Conservation (phyloP, 2,888 invertebrate genomes). For the Spisula subtruncata region DNA sequence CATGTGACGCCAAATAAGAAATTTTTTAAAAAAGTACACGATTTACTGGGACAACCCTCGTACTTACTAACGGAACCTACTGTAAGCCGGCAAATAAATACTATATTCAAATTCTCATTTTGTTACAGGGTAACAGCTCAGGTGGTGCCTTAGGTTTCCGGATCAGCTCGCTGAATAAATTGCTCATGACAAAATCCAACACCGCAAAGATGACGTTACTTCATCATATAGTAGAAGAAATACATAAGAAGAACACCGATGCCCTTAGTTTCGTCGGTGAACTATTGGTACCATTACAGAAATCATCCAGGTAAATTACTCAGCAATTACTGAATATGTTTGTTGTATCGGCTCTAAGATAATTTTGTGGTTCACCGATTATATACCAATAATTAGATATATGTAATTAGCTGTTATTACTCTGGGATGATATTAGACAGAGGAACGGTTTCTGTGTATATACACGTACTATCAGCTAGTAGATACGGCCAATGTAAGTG, state of each 20-base stretch:
- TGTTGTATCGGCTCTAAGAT: not conserved
- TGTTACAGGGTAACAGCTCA: slow-evolving; percentile 94
- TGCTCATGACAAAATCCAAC: slow-evolving; percentile 98
- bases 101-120: not conserved
- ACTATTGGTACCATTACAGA: slow-evolving; percentile 83
- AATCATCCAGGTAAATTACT: slow-evolving; percentile 79
- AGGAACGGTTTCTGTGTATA: too few relatives aligned
- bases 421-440: not conserved
- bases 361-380: not conserved
- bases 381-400: not conserved
- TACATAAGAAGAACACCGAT: slow-evolving; percentile 85
- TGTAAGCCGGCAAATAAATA: too few relatives aligned
- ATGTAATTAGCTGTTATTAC: slow-evolving; percentile 9
- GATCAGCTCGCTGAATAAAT: slow-evolving; percentile 96
- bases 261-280: slow-evolving; percentile 87
- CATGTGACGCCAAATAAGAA: too few relatives aligned
- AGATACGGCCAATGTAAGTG: too few relatives aligned
- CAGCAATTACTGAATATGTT: not conserved
- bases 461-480: too few relatives aligned
- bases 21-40: too few relatives aligned
- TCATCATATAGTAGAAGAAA: slow-evolving; percentile 95
- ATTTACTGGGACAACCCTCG: too few relatives aligned
- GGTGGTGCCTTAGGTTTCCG: slow-evolving; percentile 99
- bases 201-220: slow-evolving; percentile 98
- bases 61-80: too few relatives aligned